Evolutionary conservation across 2,888 invertebrate genomes (phyloP), one percentile per base, ranked within the genome.

Genomic region (Cataglyphis rosenhaueri): DNA sequence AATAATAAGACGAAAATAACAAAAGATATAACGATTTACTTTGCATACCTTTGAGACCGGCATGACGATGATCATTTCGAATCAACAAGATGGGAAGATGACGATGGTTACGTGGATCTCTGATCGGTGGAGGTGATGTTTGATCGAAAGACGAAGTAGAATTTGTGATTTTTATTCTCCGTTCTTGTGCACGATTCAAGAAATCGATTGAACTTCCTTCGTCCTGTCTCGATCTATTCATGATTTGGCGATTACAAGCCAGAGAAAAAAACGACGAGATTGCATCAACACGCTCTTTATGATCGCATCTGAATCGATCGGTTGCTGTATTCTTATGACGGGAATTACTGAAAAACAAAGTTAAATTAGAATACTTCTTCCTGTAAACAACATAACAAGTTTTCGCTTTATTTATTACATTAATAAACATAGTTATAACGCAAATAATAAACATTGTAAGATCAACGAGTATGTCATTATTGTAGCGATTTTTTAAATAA

Each of bases 11-110:
- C 6, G 12, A 35, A 10, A 38, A 57, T 59, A 10, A 52, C 48
- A 5, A 48, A 6, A 44, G 9, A 64, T 21, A 52, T 9, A 44
- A 32, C 9, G 25, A 55, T 59, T 70, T 70, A 57, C 44, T 70
- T 68, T 59, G 44, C 61, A 12, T 52, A 44, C 57, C 41, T 44
- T 12, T 44, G 55, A 78, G 70, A 6, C 41, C 10, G 41, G 57
- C 15, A 29, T 44, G 38, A 25, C 18, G 10, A 18, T n/a, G n/a
- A 41, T 70, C 10, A 55, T 29, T 32, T 70, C 3, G 52, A 64
- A 64, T 44, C n/a, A 35, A 35, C 35, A 64, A 64, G 8, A 1
- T 15, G 5, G 21, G 0, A 64, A 35, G 18, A 62, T 21, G 55
- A 55, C 48, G 18, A 48, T 6, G 48, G 48, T 48, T 48, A 18